phyloP scores from a whole-genome alignment of 2,113 vertebrate genomes.

The Coturnix japonica region DNA sequence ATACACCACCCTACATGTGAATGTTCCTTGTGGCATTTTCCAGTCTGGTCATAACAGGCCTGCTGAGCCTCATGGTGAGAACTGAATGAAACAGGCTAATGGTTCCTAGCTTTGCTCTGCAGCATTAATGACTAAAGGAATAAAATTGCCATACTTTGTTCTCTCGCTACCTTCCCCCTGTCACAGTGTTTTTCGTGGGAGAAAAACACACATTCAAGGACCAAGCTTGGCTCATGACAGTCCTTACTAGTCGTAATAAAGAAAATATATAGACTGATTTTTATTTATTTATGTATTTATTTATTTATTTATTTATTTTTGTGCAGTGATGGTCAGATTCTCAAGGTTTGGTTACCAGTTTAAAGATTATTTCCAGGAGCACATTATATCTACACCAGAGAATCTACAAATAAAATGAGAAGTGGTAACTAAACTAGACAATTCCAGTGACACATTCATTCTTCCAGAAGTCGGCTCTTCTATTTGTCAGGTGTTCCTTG shows the following conservation, averaged over 20 bases:
- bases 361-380: not conserved
- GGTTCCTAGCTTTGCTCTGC: not conserved
- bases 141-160: not conserved
- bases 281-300: too few relatives aligned
- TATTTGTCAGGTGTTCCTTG: not conserved
- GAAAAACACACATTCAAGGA: not conserved
- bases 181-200: not conserved
- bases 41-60: not conserved
- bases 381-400: accelerated
- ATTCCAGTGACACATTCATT: not conserved
- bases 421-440: not conserved
- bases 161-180: not conserved
- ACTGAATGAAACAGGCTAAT: not conserved
- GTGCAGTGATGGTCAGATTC: not conserved
- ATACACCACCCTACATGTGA: not conserved
- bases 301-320: not conserved
- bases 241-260: not conserved
- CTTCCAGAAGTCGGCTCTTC: not conserved
- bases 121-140: not conserved
- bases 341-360: not conserved
- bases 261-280: not conserved
- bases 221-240: not conserved
- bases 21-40: not conserved
- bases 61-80: not conserved
- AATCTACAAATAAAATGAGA: not conserved